Evolutionary conservation across 2,113 vertebrate genomes (phyloP).

Genomic region (Passerina amoena): DNA sequence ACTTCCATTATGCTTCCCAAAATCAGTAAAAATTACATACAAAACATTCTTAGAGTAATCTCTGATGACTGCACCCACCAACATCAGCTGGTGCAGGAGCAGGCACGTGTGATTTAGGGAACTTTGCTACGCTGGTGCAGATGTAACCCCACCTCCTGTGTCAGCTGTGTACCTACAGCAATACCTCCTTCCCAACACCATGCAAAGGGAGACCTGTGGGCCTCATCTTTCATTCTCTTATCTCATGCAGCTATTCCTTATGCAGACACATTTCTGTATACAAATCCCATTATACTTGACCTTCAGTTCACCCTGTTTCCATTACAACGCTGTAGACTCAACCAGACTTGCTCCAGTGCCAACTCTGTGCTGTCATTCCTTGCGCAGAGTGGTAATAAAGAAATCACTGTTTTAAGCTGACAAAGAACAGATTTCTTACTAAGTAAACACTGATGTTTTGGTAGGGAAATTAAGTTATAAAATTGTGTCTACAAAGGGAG

Average conservation of each 20-base stretch:
- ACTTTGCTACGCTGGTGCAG: fast-evolving
- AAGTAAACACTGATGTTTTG: constrained; percentile 78
- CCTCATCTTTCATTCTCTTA: constrained; percentile 47
- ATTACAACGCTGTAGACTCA: constrained; percentile 79
- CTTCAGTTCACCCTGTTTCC: constrained; percentile 76
- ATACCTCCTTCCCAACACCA: neutral
- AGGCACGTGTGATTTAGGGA: neutral
- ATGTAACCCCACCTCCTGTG: neutral
- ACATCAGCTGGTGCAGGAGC: neutral
- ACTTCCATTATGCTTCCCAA: neutral
- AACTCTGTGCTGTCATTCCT: constrained; percentile 80
- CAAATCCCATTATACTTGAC: constrained; percentile 56
- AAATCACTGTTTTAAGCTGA: constrained; percentile 87
- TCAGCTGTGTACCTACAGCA: neutral
- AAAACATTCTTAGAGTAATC: neutral
- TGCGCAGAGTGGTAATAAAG: constrained; percentile 83
- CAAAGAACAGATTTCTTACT: constrained; percentile 89
- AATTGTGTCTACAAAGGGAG: constrained; percentile 72
- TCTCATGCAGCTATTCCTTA: constrained; percentile 45
- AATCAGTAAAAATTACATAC: neutral
- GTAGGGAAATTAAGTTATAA: constrained; percentile 80
- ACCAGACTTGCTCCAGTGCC: constrained; percentile 78
- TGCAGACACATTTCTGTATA: constrained; percentile 58
- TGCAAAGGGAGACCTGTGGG: neutral
- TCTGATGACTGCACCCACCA: fast-evolving